Conservation (phyloP, 2,888 invertebrate genomes). For the Prostheceraeus crozeri region DNA sequence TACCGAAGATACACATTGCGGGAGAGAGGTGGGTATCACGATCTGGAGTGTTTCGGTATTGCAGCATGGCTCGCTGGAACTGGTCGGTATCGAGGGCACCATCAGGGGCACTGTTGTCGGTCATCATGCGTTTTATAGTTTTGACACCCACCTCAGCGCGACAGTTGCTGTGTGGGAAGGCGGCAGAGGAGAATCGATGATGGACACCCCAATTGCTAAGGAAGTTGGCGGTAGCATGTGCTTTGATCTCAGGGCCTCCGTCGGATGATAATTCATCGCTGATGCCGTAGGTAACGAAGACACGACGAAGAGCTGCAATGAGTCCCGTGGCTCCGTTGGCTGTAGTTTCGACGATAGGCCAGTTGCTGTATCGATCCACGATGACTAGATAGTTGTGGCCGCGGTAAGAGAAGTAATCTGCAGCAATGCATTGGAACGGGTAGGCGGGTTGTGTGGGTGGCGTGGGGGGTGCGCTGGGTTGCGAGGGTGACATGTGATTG, state of each 20-base stretch:
- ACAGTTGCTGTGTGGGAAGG: slow-evolving; percentile 20
- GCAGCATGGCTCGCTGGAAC: slow-evolving; percentile 26
- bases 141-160: slow-evolving; percentile 3
- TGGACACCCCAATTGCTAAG: slow-evolving; percentile 30
- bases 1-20: slow-evolving; percentile 39
- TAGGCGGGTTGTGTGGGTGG: slow-evolving; percentile 41
- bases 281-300: slow-evolving; percentile 43
- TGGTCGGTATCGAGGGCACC: slow-evolving; percentile 41
- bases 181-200: slow-evolving; percentile 6
- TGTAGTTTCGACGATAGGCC: slow-evolving; percentile 42
- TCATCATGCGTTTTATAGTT: slow-evolving; percentile 3
- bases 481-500: slow-evolving; percentile 41
- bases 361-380: slow-evolving; percentile 44
- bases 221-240: slow-evolving; percentile 41
- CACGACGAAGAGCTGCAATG: slow-evolving; percentile 40
- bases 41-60: slow-evolving; percentile 43
- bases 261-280: slow-evolving; percentile 43
- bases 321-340: slow-evolving; percentile 38
- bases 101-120: slow-evolving; percentile 6
- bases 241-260: slow-evolving; percentile 43
- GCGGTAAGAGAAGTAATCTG: slow-evolving; percentile 40
- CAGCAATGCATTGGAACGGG: slow-evolving; percentile 41
- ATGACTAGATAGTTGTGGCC: slow-evolving; percentile 42
- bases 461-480: slow-evolving; percentile 41
- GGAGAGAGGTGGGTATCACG: slow-evolving; percentile 43